Conservation (phyloP, 2,888 invertebrate species). For the Nomada fucata region DNA sequence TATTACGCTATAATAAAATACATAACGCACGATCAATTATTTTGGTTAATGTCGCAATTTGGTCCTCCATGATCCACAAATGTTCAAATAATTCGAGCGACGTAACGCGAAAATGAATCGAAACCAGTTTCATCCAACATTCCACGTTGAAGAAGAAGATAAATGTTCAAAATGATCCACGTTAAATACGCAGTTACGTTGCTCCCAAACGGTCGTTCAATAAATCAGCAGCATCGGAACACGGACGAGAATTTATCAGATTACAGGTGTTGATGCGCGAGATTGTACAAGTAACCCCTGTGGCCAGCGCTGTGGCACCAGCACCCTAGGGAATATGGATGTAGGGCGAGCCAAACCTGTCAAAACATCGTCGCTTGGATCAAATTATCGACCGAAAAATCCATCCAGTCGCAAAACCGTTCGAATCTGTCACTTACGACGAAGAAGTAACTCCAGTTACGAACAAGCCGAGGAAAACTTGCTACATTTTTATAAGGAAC, state of each 20-base stretch:
- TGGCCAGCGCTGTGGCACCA: slow-evolving; percentile 5
- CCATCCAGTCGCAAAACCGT: neutral
- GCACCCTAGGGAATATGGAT: slow-evolving; percentile 29
- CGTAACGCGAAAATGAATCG: too few species aligned
- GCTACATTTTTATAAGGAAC: neutral
- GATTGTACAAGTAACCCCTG: slow-evolving; percentile 19
- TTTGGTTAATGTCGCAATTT: too few species aligned
- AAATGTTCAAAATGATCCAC: too few species aligned
- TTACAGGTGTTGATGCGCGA: slow-evolving; percentile 17
- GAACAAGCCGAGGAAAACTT: neutral
- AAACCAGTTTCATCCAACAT: too few species aligned
- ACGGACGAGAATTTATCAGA: slow-evolving; percentile 5
- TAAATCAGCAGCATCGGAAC: neutral
- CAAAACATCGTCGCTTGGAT: slow-evolving; percentile 25
- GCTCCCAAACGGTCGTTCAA: neutral
- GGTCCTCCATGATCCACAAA: too few species aligned
- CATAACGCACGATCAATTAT: too few species aligned
- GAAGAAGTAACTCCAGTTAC: neutral
- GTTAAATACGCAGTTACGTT: too few species aligned
- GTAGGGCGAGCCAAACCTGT: slow-evolving; percentile 4
- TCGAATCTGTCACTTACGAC: too few species aligned
- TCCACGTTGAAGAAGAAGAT: too few species aligned
- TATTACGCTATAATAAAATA: too few species aligned
- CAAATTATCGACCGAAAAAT: slow-evolving; percentile 19
- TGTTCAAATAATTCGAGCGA: too few species aligned